Evolutionary conservation across 2,888 invertebrate species (phyloP), one percentile per base, ranked within the genome.

Genomic region (Brachyptera risi): DNA sequence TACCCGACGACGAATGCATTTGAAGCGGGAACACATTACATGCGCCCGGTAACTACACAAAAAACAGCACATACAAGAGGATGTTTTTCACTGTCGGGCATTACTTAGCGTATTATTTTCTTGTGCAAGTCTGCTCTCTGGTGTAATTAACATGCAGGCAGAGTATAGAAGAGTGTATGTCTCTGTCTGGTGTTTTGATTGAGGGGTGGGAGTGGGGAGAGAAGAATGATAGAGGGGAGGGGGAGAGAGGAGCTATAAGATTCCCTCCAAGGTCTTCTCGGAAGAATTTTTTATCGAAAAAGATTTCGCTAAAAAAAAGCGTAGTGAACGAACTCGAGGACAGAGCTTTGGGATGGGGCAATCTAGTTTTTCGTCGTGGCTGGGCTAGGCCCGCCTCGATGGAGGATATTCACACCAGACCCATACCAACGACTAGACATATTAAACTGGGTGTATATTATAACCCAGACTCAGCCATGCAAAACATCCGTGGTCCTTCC

Each of bases 321-420:
- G n/a, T n/a, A 44, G 44, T 19, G 40, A 40, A 15, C 40, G 40
- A 31, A 9, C 35, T 35, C 35, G 35, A 11, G 7, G 40, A 5
- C 4, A 9, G 40, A 40, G 21, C 44, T n/a, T 11, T 11, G 17
- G 44, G 44, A 19, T 40, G 37, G 27, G 61, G 37, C 35, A 49
- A n/a, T n/a, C n/a, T n/a, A n/a, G 61, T 61, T 61, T 61, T 61
- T 61, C 49, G 23, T 44, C 61, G 47, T 57, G 44, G 50, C 50
- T 27, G 35, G 58, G 38, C 54, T 50, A n/a, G 54, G 24, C 21
- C 15, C 19, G 26, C 40, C 40, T 21, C n/a, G 37, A 13, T 42
- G 37, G 35, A 51, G 15, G n/a, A n/a, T n/a, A n/a, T n/a, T n/a
- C n/a, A n/a, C n/a, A n/a, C n/a, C n/a, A n/a, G n/a, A n/a, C n/a